Percentiles rank a stretch among this genome's conserved stretches.
These are phyloP conservation scores for Pinctada fucata DNA, from an alignment of 2,888 invertebrate species.

Conservation along the genomic window DNA sequence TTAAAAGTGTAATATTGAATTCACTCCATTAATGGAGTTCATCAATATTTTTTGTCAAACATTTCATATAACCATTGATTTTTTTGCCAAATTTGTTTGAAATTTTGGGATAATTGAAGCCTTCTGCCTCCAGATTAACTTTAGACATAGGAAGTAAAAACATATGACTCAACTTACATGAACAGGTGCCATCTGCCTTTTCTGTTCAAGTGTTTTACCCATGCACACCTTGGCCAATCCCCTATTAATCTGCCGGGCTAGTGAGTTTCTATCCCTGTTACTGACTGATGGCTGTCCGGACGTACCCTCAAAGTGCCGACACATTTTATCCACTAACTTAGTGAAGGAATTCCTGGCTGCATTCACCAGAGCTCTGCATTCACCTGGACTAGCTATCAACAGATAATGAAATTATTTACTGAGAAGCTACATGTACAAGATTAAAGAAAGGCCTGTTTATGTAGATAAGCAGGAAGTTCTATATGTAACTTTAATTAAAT, in stretches of 20 bases:
- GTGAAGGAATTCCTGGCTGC: conserved; percentile 68
- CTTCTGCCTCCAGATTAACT: too few relatives aligned
- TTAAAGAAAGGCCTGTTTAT: too few relatives aligned
- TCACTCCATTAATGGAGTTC: too few relatives aligned
- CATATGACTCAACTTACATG: conserved; percentile 50
- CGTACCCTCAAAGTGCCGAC: conserved; percentile 59
- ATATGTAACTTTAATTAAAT: background rate
- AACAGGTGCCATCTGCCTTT: conserved; percentile 55
- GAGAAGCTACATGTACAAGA: too few relatives aligned
- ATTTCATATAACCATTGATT: too few relatives aligned
- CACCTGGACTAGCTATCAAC: conserved; percentile 56
- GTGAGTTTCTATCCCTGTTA: conserved; percentile 61
- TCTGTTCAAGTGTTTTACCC: conserved; percentile 50
- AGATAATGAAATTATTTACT: too few relatives aligned
- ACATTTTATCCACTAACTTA: conserved; percentile 65
- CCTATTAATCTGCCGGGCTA: conserved; percentile 59
- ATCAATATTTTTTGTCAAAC: too few relatives aligned
- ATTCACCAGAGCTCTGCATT: conserved; percentile 62
- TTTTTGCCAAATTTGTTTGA: too few relatives aligned
- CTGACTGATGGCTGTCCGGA: conserved; percentile 55
- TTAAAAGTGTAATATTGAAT: too few relatives aligned
- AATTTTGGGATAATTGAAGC: too few relatives aligned
- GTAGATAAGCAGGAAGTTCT: background rate
- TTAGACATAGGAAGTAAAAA: too few relatives aligned
- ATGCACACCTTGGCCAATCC: conserved; percentile 60